Percentiles rank a stretch among this genome's conserved stretches.
These are phyloP conservation scores for Aurelia aurita complex sp. Pacific DNA, from an alignment of 30 jellyfish, hydroid and myxozoan genomes.

Conservation along the genomic window DNA sequence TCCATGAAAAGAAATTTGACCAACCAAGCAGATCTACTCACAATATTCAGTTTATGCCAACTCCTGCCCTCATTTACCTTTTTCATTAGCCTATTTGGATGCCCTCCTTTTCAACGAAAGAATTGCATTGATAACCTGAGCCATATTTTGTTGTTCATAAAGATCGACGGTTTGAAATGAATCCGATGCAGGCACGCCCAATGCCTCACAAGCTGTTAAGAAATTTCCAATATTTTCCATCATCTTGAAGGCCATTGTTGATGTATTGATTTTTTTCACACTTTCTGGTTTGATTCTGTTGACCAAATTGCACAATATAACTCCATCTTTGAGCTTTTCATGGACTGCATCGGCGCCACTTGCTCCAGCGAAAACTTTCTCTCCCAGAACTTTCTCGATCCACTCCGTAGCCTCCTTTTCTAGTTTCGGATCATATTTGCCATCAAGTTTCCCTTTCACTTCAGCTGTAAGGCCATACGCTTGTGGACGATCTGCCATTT, in stretches of 20 bases:
- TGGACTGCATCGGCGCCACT: no score
- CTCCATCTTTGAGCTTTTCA: no score
- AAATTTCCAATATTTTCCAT: conserved; percentile 85
- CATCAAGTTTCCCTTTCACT: conserved; percentile 38
- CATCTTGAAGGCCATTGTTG: conserved; percentile 12
- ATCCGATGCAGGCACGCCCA: conserved; percentile 74
- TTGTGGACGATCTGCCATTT: conserved; percentile 37
- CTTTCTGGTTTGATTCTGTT: conserved; percentile 76
- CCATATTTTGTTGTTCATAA: conserved; percentile 88
- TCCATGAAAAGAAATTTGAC: no score
- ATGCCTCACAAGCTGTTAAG: conserved; percentile 59
- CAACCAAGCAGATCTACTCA: no score
- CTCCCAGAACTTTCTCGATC: no score
- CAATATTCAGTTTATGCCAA: conserved; percentile 3
- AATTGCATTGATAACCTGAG: conserved; percentile 87
- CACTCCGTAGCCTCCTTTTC: no score
- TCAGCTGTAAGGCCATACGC: conserved; percentile 40
- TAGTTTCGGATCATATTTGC: conserved; percentile 20
- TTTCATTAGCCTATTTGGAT: conserved; percentile 47
- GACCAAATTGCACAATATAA: conserved; percentile 78
- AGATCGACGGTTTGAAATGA: conserved; percentile 92
- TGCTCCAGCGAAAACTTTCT: no score
- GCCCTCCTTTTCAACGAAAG: conserved; percentile 94
- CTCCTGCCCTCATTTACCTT: conserved; percentile 39
- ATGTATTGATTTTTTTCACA: conserved; percentile 71